Percentiles rank a stretch among this genome's conserved stretches.
These are phyloP conservation scores for Drosophila kurseongensis DNA, from an alignment of 1,140 invertebrate species.

Conservation along the genomic window DNA sequence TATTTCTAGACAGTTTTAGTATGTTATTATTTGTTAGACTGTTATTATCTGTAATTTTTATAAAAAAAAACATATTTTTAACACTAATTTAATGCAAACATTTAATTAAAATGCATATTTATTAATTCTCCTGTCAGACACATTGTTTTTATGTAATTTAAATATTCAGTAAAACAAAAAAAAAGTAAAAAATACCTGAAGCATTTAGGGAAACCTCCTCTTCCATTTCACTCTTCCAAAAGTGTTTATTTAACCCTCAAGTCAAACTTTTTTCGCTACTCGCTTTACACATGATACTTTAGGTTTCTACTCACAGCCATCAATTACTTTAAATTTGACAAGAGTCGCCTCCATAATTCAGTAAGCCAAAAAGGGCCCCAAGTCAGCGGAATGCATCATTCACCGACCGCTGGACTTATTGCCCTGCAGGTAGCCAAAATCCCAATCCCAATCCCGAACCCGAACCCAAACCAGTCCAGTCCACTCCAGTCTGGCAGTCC, in stretches of 20 bases:
- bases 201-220: neutral
- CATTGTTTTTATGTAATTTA: neutral
- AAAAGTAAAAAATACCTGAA: neutral
- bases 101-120: neutral
- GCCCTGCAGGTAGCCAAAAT: slow-evolving; percentile 49
- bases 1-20: too few relatives aligned
- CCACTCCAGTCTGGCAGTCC: neutral
- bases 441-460: slow-evolving; percentile 6
- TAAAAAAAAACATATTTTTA: too few relatives aligned
- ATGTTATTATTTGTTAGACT: too few relatives aligned
- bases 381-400: slow-evolving; percentile 66
- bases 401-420: slow-evolving; percentile 60
- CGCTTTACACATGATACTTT: slow-evolving; percentile 36
- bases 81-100: too few relatives aligned
- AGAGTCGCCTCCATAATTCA: slow-evolving; percentile 56
- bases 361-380: slow-evolving; percentile 45
- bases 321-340: slow-evolving; percentile 67
- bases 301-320: slow-evolving; percentile 36
- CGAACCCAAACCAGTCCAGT: slow-evolving; percentile 7
- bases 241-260: slow-evolving; percentile 9
- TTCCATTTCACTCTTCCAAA: neutral
- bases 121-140: neutral
- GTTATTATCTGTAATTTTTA: too few relatives aligned
- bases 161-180: too few relatives aligned
- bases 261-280: slow-evolving; percentile 22